Evolutionary conservation across 2,113 vertebrate species (phyloP).

Genomic region (Onychostruthus taczanowskii): DNA sequence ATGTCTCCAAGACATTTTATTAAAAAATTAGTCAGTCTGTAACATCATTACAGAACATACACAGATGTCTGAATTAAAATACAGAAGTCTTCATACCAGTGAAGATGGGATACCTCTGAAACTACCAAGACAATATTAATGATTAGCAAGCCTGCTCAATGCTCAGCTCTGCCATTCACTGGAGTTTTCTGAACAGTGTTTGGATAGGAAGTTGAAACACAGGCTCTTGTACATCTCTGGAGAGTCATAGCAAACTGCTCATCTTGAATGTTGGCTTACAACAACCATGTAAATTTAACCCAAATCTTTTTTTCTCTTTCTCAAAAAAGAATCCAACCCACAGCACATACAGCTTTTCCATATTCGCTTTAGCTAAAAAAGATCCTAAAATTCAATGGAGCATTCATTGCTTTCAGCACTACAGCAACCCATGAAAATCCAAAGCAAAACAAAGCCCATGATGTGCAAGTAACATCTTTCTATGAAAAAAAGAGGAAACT

Average conservation of each 20-base stretch:
- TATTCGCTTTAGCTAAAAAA: not conserved
- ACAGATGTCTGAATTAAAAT: not conserved
- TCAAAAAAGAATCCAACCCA: not conserved
- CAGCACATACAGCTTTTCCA: not conserved
- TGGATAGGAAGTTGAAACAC: not conserved
- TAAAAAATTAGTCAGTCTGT: not conserved
- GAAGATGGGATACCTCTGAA: not conserved
- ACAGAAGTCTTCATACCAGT: not conserved
- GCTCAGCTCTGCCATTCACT: not conserved
- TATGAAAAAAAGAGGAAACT: not conserved
- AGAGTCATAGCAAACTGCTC: not conserved
- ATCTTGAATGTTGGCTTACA: not conserved
- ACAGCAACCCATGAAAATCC: not conserved
- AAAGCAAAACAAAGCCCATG: not conserved
- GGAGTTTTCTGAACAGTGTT: not conserved
- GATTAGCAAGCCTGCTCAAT: not conserved
- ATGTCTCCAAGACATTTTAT: not conserved
- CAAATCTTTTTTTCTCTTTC: not conserved
- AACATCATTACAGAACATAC: not conserved
- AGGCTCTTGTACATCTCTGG: not conserved
- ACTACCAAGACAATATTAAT: not conserved
- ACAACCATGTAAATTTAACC: not conserved
- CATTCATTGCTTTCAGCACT: not conserved
- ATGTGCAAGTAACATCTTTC: not conserved
- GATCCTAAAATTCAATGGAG: not conserved